Evolutionary conservation across 2,797 vertebrate genomes (phyloP), one percentile per base, ranked within the genome.

Genomic region (Philypnodon macrostomus): DNA sequence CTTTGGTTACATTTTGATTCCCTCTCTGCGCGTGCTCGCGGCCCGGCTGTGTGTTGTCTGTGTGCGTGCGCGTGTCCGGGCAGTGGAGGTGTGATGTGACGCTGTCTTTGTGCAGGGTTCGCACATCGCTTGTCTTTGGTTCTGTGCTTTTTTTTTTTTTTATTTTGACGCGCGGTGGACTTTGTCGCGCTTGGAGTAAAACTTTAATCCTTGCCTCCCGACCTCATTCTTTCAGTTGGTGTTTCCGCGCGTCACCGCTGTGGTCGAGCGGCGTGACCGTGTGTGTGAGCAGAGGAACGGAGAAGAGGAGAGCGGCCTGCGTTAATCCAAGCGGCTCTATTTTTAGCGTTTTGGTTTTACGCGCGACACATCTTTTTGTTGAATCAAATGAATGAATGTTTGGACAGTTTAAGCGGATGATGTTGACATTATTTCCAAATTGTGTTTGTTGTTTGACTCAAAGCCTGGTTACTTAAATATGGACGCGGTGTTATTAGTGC

Each of bases 81-180:
- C 42, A 21, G 58, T 73, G 70, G 62, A 78, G 70, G 79, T 84
- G 77, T 71, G 73, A 69, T 65, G 58, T 74, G 79, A 67, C 64
- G 60, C 21, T 13, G 58, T 34, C 60, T 67, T 54, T 67, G 42
- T 66, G 51, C 14, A n/a, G 16, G 2, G 12, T 15, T 18, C 24
- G 12, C 27, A 13, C 19, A 5, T 2, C 47, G 1, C 19, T 1
- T 19, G 24, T 33, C 7, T 27, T 7, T 14, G 39, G 2, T 19
- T 30, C 27, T 13, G 39, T 7, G 13, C 6, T 41, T 8, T 11
- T 29, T 18, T 32, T 10, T 21, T 26, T 57, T 37, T 57, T 45
- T 44, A 13, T 15, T 47, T 39, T 47, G 15, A 8, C 6, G 34
- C 8, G 18, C 0, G 37, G 8, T 40, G 70, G 73, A 75, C 77